phyloP scores from a whole-genome alignment of 2,888 invertebrate genomes.

The Drosophila merina region DNA sequence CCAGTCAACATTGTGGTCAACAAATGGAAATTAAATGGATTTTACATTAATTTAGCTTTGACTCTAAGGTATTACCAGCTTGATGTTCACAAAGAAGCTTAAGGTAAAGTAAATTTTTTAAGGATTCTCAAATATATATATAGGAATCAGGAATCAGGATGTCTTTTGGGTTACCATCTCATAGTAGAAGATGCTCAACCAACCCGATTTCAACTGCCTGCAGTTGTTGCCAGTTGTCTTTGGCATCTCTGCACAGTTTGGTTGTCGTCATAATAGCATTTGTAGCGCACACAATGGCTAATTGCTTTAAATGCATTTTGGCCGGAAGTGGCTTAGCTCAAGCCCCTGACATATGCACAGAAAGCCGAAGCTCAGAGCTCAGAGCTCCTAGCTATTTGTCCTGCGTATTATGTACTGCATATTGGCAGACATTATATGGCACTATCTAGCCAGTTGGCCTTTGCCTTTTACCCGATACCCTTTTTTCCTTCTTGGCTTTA shows the following conservation, averaged over 20 bases:
- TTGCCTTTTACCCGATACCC: too few relatives aligned
- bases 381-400: conserved; percentile 26
- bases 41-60: conserved; percentile 11
- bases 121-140: background rate
- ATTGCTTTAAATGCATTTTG: conserved; percentile 74
- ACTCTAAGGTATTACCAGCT: too few relatives aligned
- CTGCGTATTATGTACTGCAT: conserved; percentile 48
- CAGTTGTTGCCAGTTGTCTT: conserved; percentile 30
- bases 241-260: conserved; percentile 19
- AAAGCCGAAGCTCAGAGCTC: conserved; percentile 14
- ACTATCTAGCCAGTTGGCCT: conserved; percentile 32
- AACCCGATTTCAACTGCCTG: conserved; percentile 20
- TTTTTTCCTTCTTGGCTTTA: conserved; percentile 11
- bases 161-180: conserved; percentile 17
- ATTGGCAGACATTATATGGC: conserved; percentile 61
- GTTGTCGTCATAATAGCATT: conserved; percentile 44
- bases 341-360: conserved; percentile 57
- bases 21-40: conserved; percentile 31
- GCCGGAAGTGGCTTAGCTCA: conserved; percentile 68
- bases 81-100: too few relatives aligned
- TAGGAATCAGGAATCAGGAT: background rate
- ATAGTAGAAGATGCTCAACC: background rate
- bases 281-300: conserved; percentile 59
- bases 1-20: conserved; percentile 42
- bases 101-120: background rate